Conservation (phyloP, 2,113 vertebrate species). For the Erpornis zantholeuca region DNA sequence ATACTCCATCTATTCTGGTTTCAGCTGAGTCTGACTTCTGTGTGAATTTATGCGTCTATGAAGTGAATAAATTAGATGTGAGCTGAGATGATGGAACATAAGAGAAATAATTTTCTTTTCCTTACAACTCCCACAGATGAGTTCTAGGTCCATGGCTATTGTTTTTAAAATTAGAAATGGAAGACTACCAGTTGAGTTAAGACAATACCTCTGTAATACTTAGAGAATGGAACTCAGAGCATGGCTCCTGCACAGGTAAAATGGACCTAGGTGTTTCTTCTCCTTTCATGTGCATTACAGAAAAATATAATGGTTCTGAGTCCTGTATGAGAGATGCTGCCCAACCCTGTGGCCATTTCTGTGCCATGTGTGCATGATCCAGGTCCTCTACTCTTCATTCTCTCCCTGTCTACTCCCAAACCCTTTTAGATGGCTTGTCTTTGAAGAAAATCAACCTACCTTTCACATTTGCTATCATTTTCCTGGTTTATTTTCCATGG, state of each 20-base stretch:
- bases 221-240: not conserved
- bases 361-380: not conserved
- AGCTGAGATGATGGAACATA: slow-evolving; percentile 17
- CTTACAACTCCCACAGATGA: not conserved
- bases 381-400: not conserved
- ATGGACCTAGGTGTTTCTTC: not conserved
- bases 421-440: not conserved
- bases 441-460: not conserved
- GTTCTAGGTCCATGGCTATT: not conserved
- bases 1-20: slow-evolving; percentile 42
- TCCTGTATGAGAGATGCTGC: not conserved
- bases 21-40: slow-evolving; percentile 50
- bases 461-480: not conserved
- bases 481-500: not conserved
- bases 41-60: slow-evolving; percentile 56
- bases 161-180: slow-evolving; percentile 13
- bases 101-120: slow-evolving; percentile 27
- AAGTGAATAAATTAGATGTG: slow-evolving; percentile 38
- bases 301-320: not conserved
- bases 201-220: not conserved
- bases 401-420: not conserved
- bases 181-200: not conserved
- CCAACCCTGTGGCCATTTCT: not conserved
- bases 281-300: not conserved
- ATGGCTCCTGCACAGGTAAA: not conserved